Evolutionary conservation across 2,113 vertebrate genomes (phyloP).

Genomic region (Typhlomys cinereus): DNA sequence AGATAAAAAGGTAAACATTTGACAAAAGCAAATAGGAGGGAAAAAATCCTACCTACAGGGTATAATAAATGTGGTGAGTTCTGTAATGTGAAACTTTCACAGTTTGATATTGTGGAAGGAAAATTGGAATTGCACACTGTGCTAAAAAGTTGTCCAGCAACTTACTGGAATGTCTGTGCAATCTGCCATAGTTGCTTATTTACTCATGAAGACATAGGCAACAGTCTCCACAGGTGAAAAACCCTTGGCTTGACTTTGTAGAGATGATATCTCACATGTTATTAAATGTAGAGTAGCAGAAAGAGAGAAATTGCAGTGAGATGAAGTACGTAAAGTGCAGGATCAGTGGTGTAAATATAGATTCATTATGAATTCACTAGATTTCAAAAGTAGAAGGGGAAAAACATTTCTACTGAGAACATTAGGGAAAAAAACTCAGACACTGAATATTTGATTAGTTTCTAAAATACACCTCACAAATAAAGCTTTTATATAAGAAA

Average conservation of each 20-base stretch:
- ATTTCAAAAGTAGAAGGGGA: background rate
- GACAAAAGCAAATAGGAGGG: conserved; percentile 73
- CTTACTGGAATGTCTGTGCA: conserved; percentile 19
- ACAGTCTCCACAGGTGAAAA: background rate
- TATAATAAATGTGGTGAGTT: conserved; percentile 73
- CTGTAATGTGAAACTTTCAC: conserved; percentile 62
- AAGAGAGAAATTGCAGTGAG: background rate
- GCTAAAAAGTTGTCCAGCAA: conserved; percentile 27
- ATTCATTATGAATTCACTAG: background rate
- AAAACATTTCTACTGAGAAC: background rate
- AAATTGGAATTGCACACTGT: conserved; percentile 59
- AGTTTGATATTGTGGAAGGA: conserved; percentile 61
- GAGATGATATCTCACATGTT: background rate
- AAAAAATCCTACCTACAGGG: conserved; percentile 65
- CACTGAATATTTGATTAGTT: background rate
- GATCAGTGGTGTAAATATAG: background rate
- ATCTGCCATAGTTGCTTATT: background rate
- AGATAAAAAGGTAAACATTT: conserved; percentile 77
- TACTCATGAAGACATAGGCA: background rate
- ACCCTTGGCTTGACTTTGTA: background rate
- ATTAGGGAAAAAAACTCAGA: background rate
- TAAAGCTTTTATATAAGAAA: background rate
- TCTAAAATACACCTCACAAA: background rate
- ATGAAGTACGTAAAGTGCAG: background rate
- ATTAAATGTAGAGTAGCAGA: background rate